Conservation (phyloP, 1,140 invertebrate species). For the Oryctes rhinoceros region DNA sequence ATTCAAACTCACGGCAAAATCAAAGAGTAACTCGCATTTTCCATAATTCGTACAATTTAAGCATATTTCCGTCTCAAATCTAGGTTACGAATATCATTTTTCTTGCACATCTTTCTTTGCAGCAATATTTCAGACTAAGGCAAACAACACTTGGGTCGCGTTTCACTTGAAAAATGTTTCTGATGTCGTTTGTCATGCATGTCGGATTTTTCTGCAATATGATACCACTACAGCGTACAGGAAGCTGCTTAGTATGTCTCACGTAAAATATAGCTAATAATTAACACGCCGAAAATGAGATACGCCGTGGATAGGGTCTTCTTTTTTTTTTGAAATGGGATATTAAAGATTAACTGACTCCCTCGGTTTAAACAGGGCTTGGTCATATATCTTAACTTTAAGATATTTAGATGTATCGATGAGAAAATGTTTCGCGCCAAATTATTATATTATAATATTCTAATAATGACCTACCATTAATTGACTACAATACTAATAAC, state of each 20-base stretch:
- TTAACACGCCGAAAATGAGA: neutral
- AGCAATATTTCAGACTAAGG: conserved; percentile 48
- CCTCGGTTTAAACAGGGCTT: neutral
- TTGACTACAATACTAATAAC: no score
- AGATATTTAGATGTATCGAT: no score
- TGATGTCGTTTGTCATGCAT: conserved; percentile 47
- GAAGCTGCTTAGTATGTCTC: neutral
- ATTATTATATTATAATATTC: no score
- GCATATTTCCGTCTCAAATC: conserved; percentile 47
- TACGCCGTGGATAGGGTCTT: neutral
- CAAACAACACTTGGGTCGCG: conserved; percentile 48
- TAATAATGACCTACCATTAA: no score
- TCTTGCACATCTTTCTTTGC: conserved; percentile 48
- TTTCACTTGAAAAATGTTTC: conserved; percentile 49
- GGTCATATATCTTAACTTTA: neutral
- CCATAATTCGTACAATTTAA: conserved; percentile 44
- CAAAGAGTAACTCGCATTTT: conserved; percentile 28
- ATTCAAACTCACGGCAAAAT: conserved; percentile 6
- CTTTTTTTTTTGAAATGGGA: neutral
- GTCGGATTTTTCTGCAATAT: conserved; percentile 44
- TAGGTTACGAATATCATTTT: conserved; percentile 51
- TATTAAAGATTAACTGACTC: neutral
- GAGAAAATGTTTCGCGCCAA: no score
- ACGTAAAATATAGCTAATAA: neutral
- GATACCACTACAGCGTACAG: conserved; percentile 33